A percentile compares a stretch with the other conserved stretches of the same genome.
phyloP scores from a whole-genome alignment of 2,888 invertebrate genomes.

The Tigriopus californicus region DNA sequence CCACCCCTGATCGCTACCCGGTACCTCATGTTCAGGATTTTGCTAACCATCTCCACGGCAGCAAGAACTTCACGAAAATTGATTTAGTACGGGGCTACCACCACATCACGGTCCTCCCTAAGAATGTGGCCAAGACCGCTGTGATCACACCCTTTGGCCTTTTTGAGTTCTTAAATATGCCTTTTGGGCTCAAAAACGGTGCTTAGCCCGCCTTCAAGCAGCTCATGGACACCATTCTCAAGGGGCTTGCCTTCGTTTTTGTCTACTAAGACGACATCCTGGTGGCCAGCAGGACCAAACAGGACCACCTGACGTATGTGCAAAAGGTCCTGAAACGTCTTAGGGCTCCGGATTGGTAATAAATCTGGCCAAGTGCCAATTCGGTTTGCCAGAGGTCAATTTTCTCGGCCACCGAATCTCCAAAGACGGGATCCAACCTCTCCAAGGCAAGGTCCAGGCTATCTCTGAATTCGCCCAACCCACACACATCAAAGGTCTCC shows the following conservation, averaged over 20 bases:
- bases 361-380: not conserved
- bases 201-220: slow-evolving; percentile 28
- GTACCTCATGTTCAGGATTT: slow-evolving; percentile 26
- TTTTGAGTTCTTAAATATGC: slow-evolving; percentile 25
- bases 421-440: slow-evolving; percentile 1
- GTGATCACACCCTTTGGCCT: slow-evolving; percentile 26
- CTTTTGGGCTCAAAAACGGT: slow-evolving; percentile 27
- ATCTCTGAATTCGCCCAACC: slow-evolving; percentile 17
- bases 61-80: slow-evolving; percentile 18
- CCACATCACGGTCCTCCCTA: slow-evolving; percentile 25
- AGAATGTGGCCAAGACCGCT: slow-evolving; percentile 27
- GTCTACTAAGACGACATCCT: slow-evolving; percentile 26
- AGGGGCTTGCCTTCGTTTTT: slow-evolving; percentile 23
- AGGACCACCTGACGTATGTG: not conserved
- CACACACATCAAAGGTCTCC: slow-evolving; percentile 15
- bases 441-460: slow-evolving; percentile 15
- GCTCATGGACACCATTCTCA: slow-evolving; percentile 21
- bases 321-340: not conserved
- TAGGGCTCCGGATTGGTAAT: not conserved
- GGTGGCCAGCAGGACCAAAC: not conserved
- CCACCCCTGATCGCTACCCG: slow-evolving; percentile 26
- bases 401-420: slow-evolving; percentile 18
- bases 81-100: slow-evolving; percentile 25
- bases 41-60: slow-evolving; percentile 17
- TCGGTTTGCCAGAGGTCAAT: not conserved